Conservation (phyloP, 2,888 invertebrate genomes). For the Margaritifera margaritifera region DNA sequence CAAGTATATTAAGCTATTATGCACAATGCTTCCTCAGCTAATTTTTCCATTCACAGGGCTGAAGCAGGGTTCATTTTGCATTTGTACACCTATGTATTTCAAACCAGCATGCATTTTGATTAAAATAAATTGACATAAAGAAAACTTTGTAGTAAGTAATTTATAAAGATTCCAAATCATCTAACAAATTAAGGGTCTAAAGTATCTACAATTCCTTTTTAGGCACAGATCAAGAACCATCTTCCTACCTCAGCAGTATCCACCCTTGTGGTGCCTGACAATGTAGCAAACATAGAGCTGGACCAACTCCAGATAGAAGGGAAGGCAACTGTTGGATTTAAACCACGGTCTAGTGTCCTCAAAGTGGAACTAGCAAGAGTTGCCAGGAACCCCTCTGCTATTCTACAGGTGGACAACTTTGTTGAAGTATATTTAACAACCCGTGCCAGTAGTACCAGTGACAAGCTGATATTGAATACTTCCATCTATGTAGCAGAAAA, state of each 20-base stretch:
- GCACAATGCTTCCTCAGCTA: too few relatives aligned
- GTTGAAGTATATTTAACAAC: slow-evolving; percentile 32
- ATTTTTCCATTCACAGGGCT: too few relatives aligned
- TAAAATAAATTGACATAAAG: too few relatives aligned
- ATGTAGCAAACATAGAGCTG: slow-evolving; percentile 16
- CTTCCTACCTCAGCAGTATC: slow-evolving; percentile 25
- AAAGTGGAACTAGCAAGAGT: slow-evolving; percentile 35
- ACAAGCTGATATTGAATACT: slow-evolving; percentile 21
- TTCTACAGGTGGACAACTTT: slow-evolving; percentile 30
- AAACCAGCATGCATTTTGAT: too few relatives aligned
- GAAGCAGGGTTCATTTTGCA: too few relatives aligned
- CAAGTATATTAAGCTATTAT: too few relatives aligned
- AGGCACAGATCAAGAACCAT: slow-evolving; percentile 43
- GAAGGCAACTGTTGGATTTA: slow-evolving; percentile 31
- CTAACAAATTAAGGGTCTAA: too few relatives aligned
- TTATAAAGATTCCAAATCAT: too few relatives aligned
- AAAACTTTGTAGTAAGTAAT: too few relatives aligned
- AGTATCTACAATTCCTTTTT: slow-evolving; percentile 3
- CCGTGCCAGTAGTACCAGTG: slow-evolving; percentile 6
- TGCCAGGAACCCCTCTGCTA: slow-evolving; percentile 24
- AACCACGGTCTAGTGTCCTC: slow-evolving; percentile 22
- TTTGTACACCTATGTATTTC: too few relatives aligned
- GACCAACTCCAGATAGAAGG: slow-evolving; percentile 18
- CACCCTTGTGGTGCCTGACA: slow-evolving; percentile 30
- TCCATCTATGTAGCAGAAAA: slow-evolving; percentile 35